A percentile compares a stretch with the other conserved stretches of the same genome.
Conservation (phyloP, 2,797 vertebrate genomes). For the Enteromius paludinosus region DNA sequence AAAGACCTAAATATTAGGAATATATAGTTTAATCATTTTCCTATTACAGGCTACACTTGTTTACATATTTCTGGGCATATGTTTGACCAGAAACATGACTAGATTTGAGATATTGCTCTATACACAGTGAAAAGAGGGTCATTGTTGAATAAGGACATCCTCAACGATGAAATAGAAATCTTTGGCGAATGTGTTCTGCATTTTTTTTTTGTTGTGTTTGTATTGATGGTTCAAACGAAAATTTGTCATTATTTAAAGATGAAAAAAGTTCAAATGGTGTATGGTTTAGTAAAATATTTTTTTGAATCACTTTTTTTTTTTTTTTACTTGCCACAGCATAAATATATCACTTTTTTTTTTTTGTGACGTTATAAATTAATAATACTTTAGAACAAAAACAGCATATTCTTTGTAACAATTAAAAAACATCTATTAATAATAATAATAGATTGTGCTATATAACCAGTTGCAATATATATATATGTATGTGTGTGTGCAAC, state of each 20-base stretch:
- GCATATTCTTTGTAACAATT: neutral
- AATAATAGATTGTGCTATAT: neutral
- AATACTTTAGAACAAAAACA: neutral
- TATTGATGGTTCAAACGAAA: neutral
- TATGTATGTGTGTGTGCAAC: too few species aligned
- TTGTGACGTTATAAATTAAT: neutral
- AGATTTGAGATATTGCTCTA: neutral
- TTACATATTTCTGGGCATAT: neutral
- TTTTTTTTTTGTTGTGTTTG: too few species aligned
- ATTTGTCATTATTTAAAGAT: neutral
- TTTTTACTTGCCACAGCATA: neutral
- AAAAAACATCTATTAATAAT: neutral
- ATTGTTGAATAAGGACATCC: neutral
- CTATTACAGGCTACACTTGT: neutral
- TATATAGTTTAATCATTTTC: conserved; percentile 2
- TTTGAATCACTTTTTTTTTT: too few species aligned
- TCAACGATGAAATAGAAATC: too few species aligned
- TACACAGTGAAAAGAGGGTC: neutral
- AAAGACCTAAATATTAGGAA: neutral
- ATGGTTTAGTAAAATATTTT: neutral
- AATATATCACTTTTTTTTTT: neutral
- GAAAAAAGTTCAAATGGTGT: neutral
- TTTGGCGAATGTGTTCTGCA: too few species aligned
- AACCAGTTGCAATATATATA: too few species aligned
- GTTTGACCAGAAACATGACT: neutral